Conservation (phyloP, 2,888 invertebrate species). For the Helobdella robusta region DNA sequence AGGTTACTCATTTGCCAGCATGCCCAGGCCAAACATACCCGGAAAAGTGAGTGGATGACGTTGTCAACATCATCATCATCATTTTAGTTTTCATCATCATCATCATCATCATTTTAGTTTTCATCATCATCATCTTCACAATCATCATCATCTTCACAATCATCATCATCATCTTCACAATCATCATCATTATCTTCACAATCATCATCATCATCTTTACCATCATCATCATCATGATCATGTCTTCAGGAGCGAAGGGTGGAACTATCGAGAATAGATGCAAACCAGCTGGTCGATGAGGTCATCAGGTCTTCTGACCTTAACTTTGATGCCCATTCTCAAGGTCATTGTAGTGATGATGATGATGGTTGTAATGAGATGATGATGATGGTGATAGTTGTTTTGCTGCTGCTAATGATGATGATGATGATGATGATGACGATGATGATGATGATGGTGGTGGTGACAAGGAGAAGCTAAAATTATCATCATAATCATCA, state of each 20-base stretch:
- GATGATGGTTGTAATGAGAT: too few species aligned
- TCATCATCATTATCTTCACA: neutral
- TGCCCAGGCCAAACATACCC: neutral
- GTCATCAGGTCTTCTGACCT: conserved; percentile 13
- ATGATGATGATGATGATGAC: too few species aligned
- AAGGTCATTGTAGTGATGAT: too few species aligned
- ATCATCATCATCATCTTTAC: neutral
- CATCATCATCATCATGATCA: too few species aligned
- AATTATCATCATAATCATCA: too few species aligned
- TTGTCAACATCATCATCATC: neutral
- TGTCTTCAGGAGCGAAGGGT: conserved; percentile 2
- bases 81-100: neutral
- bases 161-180: neutral
- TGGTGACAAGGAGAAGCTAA: too few species aligned
- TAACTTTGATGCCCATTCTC: neutral
- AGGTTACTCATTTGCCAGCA: neutral
- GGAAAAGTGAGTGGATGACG: neutral
- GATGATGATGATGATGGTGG: too few species aligned
- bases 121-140: too few species aligned
- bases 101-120: conserved; percentile 6
- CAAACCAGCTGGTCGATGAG: conserved; percentile 16
- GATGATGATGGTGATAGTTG: too few species aligned
- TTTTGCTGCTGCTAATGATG: too few species aligned
- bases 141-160: neutral
- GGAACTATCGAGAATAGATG: conserved; percentile 10